These are phyloP conservation scores for Takifugu bimaculatus DNA, from an alignment of 2,113 vertebrate genomes.

Conservation along the genomic window DNA sequence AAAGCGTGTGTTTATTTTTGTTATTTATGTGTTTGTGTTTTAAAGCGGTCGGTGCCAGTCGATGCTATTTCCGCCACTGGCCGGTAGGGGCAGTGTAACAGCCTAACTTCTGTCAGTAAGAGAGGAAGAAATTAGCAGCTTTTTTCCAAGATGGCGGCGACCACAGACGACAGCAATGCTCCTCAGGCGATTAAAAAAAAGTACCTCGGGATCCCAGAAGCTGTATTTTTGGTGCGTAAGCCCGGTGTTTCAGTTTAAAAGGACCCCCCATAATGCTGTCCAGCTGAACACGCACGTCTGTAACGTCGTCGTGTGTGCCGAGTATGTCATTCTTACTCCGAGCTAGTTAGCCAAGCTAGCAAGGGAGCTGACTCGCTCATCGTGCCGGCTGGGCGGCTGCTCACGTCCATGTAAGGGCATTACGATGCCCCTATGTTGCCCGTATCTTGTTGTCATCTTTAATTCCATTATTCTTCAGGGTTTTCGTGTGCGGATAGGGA, in stretches of 20 bases:
- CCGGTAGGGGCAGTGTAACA: constrained; percentile 19
- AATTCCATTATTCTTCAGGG: not conserved
- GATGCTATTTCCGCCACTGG: not conserved
- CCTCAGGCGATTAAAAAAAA: constrained; percentile 74
- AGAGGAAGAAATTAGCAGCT: constrained; percentile 61
- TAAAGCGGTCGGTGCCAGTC: no score
- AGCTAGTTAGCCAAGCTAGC: constrained; percentile 37
- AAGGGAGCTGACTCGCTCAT: constrained; percentile 26
- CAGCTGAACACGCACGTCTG: fast-evolving
- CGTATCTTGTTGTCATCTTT: not conserved
- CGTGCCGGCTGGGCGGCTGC: constrained; percentile 44
- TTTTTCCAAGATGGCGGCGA: constrained; percentile 86
- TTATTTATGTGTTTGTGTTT: no score
- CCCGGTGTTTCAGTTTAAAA: not conserved
- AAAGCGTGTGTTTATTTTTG: no score
- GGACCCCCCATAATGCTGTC: no score
- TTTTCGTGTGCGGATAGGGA: not conserved
- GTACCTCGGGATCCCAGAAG: constrained; percentile 90
- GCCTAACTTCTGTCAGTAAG: constrained; percentile 19
- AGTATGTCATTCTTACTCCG: constrained; percentile 10
- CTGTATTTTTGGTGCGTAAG: constrained; percentile 87
- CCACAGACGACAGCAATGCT: constrained; percentile 76
- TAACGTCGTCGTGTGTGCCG: fast-evolving
- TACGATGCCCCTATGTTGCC: not conserved
- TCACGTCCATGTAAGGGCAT: constrained; percentile 55